Base-by-base conservation (phyloP, 2,797 vertebrate species). In the Poecilia gillii region DNA sequence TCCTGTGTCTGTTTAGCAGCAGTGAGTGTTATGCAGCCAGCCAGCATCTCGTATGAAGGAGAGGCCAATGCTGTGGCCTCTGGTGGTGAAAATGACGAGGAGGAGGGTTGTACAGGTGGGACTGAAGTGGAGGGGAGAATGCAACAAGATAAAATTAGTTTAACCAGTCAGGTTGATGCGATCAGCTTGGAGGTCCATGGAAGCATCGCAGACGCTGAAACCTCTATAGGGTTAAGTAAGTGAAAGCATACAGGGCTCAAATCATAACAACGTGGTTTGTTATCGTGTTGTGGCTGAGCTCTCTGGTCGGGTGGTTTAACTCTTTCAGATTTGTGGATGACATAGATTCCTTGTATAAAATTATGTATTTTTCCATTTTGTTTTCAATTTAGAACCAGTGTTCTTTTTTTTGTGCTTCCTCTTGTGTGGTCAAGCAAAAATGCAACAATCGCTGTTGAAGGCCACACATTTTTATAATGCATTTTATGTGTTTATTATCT, bases 11-110 rank as follows among this genome's bases (percentile, higher is more conserved):
- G 23, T 73, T 70, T 73, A 33, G 28, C 43, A 4, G 13, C 59
- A 1, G 39, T 72, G 77, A 28, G n/a, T 59, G 76, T 64, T 14
- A 93, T 94, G 91, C 91, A 91, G 0, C 77, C 88, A 16, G 81
- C 75, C 46, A 47, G n/a, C 31, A 49, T 85, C 20, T 77, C 73
- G 3, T 77, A 31, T 49, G 78, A 66, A 73, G 81, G 75, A 76
- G 80, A 86, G 33, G 80, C 14, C 13, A 25, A 72, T 31, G 68
- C 53, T 4, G 68, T 77, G 53, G 25, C 71, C 12, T 53, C 45
- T 68, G 83, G 76, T 64, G 83, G 66, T 11, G 87, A 74, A 9
- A 64, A 84, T 0, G 79, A 85, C 0, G 85, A 83, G 0, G 82
- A 79, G 2, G 84, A 77, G 18, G 78, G 53, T 43, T 73, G 51